Evolutionary conservation across 2,797 vertebrate species (phyloP).

Genomic region (Spinus pinus): DNA sequence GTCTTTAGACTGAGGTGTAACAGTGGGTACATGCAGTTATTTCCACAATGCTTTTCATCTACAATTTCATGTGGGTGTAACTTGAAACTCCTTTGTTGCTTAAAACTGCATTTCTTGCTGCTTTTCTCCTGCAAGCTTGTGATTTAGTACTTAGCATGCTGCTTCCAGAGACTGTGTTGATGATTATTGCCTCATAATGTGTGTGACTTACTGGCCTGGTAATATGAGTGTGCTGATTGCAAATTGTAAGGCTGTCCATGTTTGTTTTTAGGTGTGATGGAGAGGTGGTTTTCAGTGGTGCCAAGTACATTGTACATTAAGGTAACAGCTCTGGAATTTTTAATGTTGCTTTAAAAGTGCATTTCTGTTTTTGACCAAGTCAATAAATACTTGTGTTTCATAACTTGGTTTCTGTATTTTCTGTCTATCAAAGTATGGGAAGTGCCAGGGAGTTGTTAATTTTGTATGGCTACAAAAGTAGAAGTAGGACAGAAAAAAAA

Average conservation of each 20-base stretch:
- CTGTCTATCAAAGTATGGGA: neutral
- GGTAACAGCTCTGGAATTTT: neutral
- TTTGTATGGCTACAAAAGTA: neutral
- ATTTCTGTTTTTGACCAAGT: accelerated
- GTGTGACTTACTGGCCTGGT: accelerated
- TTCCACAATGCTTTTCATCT: accelerated
- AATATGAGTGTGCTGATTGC: neutral
- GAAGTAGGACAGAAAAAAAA: neutral
- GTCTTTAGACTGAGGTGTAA: neutral
- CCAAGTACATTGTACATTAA: neutral
- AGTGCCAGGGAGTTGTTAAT: neutral
- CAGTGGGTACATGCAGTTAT: accelerated
- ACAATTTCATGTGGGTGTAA: neutral
- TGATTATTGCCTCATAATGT: neutral
- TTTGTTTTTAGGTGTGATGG: constrained; percentile 28
- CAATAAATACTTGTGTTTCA: neutral
- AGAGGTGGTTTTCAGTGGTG: neutral
- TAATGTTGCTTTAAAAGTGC: neutral
- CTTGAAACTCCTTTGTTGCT: accelerated
- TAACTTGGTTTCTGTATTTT: neutral
- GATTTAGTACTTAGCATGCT: accelerated
- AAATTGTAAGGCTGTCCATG: neutral
- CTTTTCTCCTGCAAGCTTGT: neutral
- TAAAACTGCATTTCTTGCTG: neutral
- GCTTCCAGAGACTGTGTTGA: neutral